Percentiles rank a stretch among this genome's conserved stretches.
Conservation (phyloP, 2,888 invertebrate genomes). For the Ommatoiulus sabulosus region DNA sequence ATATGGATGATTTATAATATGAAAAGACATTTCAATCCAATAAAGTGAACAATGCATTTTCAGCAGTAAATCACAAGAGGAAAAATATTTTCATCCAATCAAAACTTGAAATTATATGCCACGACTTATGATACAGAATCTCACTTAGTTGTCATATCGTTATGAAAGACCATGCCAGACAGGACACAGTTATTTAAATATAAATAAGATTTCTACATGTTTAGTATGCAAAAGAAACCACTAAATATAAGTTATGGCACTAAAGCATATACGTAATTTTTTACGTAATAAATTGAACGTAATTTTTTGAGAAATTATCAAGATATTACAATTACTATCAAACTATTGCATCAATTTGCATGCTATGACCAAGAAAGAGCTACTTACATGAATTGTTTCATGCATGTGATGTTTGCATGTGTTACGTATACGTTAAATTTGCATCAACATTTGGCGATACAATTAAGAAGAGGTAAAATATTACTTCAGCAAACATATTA, state of each 20-base stretch:
- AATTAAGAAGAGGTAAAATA: not conserved
- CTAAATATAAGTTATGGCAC: not conserved
- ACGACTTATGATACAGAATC: not conserved
- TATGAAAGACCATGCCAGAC: not conserved
- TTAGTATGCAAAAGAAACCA: not conserved
- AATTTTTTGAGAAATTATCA: too few relatives aligned
- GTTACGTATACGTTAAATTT: not conserved
- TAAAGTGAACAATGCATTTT: constrained; percentile 21
- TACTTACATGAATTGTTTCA: too few relatives aligned
- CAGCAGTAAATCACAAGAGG: constrained; percentile 3
- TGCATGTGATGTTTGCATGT: too few relatives aligned
- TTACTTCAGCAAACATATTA: not conserved
- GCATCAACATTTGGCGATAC: not conserved
- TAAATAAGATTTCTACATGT: not conserved
- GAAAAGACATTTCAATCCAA: constrained; percentile 36
- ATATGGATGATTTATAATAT: constrained; percentile 23
- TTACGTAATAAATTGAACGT: too few relatives aligned
- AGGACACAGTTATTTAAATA: not conserved
- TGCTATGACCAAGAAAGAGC: too few relatives aligned
- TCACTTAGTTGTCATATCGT: not conserved
- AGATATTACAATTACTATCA: too few relatives aligned
- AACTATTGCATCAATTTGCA: too few relatives aligned
- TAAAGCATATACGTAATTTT: too few relatives aligned
- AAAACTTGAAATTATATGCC: not conserved
- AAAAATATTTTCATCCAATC: not conserved